Evolutionary conservation across 23 tunicate genomes (phyloP), one percentile per base, ranked within the genome.

Genomic region (Aplidium turbinatum): DNA sequence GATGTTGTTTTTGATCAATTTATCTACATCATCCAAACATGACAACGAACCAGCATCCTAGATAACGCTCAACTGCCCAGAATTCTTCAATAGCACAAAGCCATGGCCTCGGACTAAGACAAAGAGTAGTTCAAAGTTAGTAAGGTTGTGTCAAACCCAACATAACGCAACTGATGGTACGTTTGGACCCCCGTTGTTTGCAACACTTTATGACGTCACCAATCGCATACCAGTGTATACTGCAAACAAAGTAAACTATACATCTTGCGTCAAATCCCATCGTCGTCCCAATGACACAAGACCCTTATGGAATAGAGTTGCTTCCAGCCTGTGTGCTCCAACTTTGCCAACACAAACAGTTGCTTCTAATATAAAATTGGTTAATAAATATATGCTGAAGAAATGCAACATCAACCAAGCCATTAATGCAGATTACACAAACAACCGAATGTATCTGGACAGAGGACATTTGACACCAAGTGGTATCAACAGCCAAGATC

Each of bases 381-480:
- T 58, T 29, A 18, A 40, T 7, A 68, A 34, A 0, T 19, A n/a
- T 28, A 58, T 31, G 0, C 51, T 51, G 38, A 68, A 40, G n/a
- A 18, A 25, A 30, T 93, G 98, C 71, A 76, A 71, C 18, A 32
- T 47, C 0, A 23, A 63, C 24, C 98, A 93, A 57, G 92, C 98
- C 4, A 28, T 64, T 1, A 13, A 68, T 53, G 79, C 74, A 3
- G 98, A 93, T 72, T 93, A 93, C 52, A 23, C 0, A 13, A 45
- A 85, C 55, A 68, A 93, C 36, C 63, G 35, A 1, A 32, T 86
- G 1, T 5, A 81, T 39, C 51, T 93, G 22, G 94, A 86, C 40
- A 52, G 94, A 38, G 98, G 98, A 36, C 98, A 93, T 45, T 50
- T 93, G 35, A 42, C 84, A 16, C 98, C 98, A 35, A 86, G 81